Evolutionary conservation across 2,888 invertebrate species (phyloP), one percentile per base, ranked within the genome.

Genomic region (Yponomeuta malinellus): DNA sequence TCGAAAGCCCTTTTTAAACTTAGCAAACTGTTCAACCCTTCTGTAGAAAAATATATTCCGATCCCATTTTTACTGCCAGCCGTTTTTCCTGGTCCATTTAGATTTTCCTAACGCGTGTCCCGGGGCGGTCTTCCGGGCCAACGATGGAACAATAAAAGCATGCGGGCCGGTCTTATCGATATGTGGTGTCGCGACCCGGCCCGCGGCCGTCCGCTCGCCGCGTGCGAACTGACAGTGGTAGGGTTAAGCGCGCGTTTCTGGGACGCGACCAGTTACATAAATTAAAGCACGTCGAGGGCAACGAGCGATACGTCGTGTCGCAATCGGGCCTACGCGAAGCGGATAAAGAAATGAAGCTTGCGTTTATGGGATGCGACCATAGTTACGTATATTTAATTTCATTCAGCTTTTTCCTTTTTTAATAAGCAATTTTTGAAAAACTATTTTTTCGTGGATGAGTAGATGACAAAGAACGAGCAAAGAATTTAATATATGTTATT

Each of bases 101-200:
- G 3, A 48, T 23, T 48, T 67, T 67, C 31, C 12, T 52, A 33
- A 15, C 68, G 68, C 64, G 48, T 37, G 67, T 68, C 63, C 31
- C 12, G 68, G 71, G 71, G 64, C 71, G 72, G 71, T 70, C 68
- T 71, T 68, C 71, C 73, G 75, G 74, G 79, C 77, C 77, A 78
- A 76, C 52, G 52, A 76, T 79, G 77, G 79, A 83, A 88, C 88
- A 86, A 88, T 88, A 85, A 87, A 88, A 87, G 78, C 83, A 82
- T 77, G 79, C 79, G 78, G 78, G 77, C 74, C 78, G 82, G 82
- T 87, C 87, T 89, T 87, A 86, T 89, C 86, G 89, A 89, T 85
- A 87, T 88, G 82, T 82, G 84, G 80, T 89, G 89, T 87, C 79
- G 81, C 78, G 75, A 76, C 76, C 77, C 78, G 76, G 82, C 86